Evolutionary conservation across 2,888 invertebrate species (phyloP), one percentile per base, ranked within the genome.

Genomic region (Coelinius sp.): DNA sequence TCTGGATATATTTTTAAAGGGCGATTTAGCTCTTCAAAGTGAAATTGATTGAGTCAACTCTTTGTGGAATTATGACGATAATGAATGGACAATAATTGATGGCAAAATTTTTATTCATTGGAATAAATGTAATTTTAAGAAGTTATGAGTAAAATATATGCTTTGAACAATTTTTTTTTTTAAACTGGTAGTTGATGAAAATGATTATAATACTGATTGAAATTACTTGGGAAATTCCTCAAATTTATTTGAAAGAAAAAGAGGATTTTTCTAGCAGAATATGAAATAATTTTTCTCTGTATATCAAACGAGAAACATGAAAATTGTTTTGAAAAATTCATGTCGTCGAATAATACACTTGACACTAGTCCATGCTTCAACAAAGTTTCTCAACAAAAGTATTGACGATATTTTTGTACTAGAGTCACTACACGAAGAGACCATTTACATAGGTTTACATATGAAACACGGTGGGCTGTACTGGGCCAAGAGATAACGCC

Each of bases 361-460:
- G 27, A 44, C 27, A 49, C 46, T 41, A 3, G 17, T n/a, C 31
- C 17, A 44, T 27, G 14, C 25, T 35, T 25, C 10, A 31, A 10
- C 20, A 31, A 59, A 62, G 68, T 46, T 59, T 62, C 20, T 41
- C 31, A 22, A 31, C 22, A 66, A 73, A 75, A 70, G 35, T 73
- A 66, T 71, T 71, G 31, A 38, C 27, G 44, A 65, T 38, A 56
- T 38, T 44, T 44, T 14, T 31, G 46, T 17, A 35, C 71, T 63
- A 67, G 41, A 41, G 41, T 41, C 41, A 41, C 41, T 41, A 74
- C 63, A 65, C 49, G 38, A 66, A 53, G 62, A 46, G 68, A 65
- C 59, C 59, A 74, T 74, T 74, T 74, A 71, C 74, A 74, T 74
- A 71, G 74, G 68, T 68, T 74, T 71, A 66, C 68, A 65, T 69